These are phyloP conservation scores for Stegophylla sp. DNA, from an alignment of 2,888 invertebrate species.

Conservation along the genomic window DNA sequence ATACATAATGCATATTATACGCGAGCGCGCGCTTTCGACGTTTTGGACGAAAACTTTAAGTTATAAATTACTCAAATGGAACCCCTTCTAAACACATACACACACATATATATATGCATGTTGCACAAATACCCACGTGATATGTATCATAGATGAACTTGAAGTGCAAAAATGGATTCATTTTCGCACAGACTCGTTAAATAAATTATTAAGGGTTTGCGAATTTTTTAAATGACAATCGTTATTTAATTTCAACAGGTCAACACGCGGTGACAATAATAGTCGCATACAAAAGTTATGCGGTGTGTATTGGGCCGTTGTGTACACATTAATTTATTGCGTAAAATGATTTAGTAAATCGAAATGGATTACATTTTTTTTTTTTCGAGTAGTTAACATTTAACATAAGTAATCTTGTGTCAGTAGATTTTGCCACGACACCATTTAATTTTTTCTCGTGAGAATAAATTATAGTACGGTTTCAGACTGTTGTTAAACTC, in stretches of 20 bases:
- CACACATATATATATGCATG: no score
- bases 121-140: no score
- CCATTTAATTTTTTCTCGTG: slow-evolving; percentile 21
- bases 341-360: not conserved
- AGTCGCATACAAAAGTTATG: not conserved
- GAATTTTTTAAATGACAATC: not conserved
- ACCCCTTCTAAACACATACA: not conserved
- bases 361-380: not conserved
- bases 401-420: not conserved
- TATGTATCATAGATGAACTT: not conserved
- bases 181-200: not conserved
- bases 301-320: not conserved
- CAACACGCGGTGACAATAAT: not conserved
- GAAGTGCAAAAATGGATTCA: not conserved
- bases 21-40: not conserved
- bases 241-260: not conserved
- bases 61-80: not conserved
- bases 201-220: not conserved
- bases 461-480: slow-evolving; percentile 42
- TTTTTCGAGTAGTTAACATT: not conserved
- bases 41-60: not conserved
- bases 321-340: not conserved
- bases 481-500: slow-evolving; percentile 19
- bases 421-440: slow-evolving; percentile 9
- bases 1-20: not conserved